phyloP scores from a whole-genome alignment of 1,140 invertebrate species.

The Papilio aristodemus region DNA sequence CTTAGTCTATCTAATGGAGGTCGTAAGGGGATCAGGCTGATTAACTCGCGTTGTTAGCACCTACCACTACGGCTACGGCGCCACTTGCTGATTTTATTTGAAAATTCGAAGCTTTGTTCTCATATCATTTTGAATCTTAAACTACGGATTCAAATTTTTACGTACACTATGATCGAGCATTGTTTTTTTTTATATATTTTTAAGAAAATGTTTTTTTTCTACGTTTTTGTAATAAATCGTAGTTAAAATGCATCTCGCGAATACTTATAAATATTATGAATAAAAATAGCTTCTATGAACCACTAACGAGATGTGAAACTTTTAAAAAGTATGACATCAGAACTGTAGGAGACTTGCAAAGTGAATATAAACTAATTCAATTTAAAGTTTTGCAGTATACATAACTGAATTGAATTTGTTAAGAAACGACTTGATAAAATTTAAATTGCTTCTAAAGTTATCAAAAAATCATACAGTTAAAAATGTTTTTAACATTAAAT shows the following conservation, averaged over 20 bases:
- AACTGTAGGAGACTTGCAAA: conserved; percentile 6
- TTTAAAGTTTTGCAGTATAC: conserved; percentile 14
- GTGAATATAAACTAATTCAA: conserved; percentile 23
- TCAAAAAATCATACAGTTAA: too few relatives aligned
- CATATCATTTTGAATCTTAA: conserved; percentile 11
- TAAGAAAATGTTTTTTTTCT: too few relatives aligned
- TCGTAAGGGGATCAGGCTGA: conserved; percentile 67
- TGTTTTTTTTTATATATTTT: background rate
- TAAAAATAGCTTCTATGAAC: conserved; percentile 1
- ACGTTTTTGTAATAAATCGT: too few relatives aligned
- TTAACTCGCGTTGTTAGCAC: conserved; percentile 66
- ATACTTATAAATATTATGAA: background rate
- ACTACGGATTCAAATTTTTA: background rate
- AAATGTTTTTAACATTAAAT: too few relatives aligned
- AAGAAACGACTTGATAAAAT: background rate
- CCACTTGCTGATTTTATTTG: conserved; percentile 39
- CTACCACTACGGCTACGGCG: conserved; percentile 50
- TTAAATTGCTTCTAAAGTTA: background rate
- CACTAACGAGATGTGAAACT: conserved; percentile 11
- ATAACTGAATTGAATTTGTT: conserved; percentile 6
- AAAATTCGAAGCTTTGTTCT: conserved; percentile 36
- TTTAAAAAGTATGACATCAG: conserved; percentile 19
- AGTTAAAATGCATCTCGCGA: conserved; percentile 1
- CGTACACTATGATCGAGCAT: background rate
- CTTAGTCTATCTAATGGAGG: conserved; percentile 62